Conservation (phyloP, 2,888 invertebrate species). For the Keiferia lycopersicella region DNA sequence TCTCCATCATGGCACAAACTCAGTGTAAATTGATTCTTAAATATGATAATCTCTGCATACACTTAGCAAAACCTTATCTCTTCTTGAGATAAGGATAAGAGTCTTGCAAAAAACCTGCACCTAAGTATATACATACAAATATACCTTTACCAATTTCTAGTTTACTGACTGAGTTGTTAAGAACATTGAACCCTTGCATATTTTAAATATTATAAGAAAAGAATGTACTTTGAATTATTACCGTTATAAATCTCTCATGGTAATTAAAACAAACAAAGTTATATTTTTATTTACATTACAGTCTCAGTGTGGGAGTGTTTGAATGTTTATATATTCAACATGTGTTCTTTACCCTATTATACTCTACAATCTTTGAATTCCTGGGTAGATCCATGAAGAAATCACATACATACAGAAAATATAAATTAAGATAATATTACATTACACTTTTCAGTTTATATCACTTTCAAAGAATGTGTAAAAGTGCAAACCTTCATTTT, state of each 20-base stretch:
- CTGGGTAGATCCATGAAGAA: not conserved
- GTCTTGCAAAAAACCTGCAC: not conserved
- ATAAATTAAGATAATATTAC: not conserved
- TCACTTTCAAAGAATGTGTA: too few relatives aligned
- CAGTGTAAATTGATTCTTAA: not conserved
- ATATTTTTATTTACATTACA: constrained; percentile 49
- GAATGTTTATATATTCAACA: constrained; percentile 46
- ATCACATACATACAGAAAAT: too few relatives aligned
- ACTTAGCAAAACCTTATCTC: not conserved
- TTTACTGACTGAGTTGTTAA: not conserved
- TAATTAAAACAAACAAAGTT: constrained; percentile 52
- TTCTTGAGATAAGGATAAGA: not conserved
- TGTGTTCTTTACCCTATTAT: not conserved
- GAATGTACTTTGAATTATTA: not conserved
- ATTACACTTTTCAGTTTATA: too few relatives aligned
- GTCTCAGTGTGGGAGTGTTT: constrained; percentile 42
- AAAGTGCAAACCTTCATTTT: too few relatives aligned
- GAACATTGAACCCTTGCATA: not conserved
- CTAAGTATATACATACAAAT: not conserved
- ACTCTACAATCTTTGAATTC: not conserved
- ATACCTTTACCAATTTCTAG: not conserved
- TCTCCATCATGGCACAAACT: not conserved
- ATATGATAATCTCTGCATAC: not conserved
- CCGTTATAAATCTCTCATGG: not conserved
- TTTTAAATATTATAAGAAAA: not conserved